These are phyloP conservation scores for Aramus guarauna DNA, from an alignment of 2,113 vertebrate genomes.

Conservation along the genomic window DNA sequence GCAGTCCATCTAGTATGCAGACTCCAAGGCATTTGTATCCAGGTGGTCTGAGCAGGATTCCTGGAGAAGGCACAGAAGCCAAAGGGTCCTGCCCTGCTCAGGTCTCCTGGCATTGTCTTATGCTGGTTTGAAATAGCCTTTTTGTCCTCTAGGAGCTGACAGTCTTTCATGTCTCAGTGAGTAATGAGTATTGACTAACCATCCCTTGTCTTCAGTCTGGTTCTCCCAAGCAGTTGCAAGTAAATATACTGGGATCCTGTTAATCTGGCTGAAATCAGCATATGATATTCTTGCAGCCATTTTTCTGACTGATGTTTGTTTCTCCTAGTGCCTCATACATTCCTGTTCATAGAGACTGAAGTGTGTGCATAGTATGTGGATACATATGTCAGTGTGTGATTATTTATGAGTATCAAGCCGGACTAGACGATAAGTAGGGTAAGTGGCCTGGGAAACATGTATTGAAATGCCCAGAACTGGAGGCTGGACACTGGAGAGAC, in stretches of 20 bases:
- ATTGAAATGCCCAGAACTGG: not conserved
- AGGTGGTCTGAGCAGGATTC: not conserved
- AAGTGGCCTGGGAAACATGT: not conserved
- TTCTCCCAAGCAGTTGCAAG: not conserved
- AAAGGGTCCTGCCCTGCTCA: not conserved
- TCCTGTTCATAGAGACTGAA: not conserved
- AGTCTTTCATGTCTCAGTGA: no score
- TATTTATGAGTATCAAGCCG: accelerated
- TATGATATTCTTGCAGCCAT: not conserved
- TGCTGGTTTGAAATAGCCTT: not conserved
- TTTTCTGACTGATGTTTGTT: not conserved
- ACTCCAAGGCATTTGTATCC: not conserved
- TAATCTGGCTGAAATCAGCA: not conserved
- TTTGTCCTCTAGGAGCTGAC: not conserved
- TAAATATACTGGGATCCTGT: not conserved
- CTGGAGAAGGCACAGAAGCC: accelerated
- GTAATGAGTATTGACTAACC: not conserved
- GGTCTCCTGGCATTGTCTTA: not conserved
- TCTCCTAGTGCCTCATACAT: not conserved
- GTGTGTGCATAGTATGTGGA: not conserved
- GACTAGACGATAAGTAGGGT: accelerated
- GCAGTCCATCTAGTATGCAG: not conserved
- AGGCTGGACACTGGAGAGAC: not conserved
- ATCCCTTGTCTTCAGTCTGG: not conserved
- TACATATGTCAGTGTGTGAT: not conserved